Evolutionary conservation across 2,797 vertebrate genomes (phyloP), one percentile per base, ranked within the genome.

Genomic region (Serranus cabrilla): DNA sequence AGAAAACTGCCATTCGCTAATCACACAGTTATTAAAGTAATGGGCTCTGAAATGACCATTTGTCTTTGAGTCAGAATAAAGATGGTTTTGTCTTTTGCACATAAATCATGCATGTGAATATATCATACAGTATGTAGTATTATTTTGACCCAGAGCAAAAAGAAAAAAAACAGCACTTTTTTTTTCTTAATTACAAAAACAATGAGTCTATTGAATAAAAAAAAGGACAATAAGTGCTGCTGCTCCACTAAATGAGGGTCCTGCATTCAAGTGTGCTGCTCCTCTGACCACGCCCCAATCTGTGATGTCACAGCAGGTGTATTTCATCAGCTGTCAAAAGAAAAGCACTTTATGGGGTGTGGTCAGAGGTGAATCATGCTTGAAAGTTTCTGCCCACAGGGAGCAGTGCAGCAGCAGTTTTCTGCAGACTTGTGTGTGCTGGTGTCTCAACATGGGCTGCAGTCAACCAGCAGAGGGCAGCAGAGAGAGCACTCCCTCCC

Each of bases 321-420:
- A 64, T 77, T 76, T 78, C 47, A 76, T 78, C 60, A 57, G 31
- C 64, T 34, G 60, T 79, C 54, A 43, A 51, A 80, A 47, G 65
- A 50, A 56, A 57, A 59, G 34, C n/a, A 8, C 34, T 34, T 34
- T 47, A n/a, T 64, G 31, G 83, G 87, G 78, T 86, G 78, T 85
- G 89, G 84, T 86, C 74, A 81, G 65, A 63, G 49, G 42, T 85
- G 76, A 81, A 71, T 82, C 61, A 71, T 65, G 54, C 70, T 62
- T 51, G 34, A 59, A 68, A 59, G 62, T 80, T 75, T 63, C 42
- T 73, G 49, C 43, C 54, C 43, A 57, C 47, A 78, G 11, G 67
- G 71, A 78, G 77, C 71, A 64, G 69, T 80, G 78, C 76, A 72
- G 81, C 73, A 74, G 76, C 51, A 61, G 46, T 13, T 34, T 51